Base-by-base conservation (phyloP, 2,888 invertebrate species). In the Teinopalpus imperialis region DNA sequence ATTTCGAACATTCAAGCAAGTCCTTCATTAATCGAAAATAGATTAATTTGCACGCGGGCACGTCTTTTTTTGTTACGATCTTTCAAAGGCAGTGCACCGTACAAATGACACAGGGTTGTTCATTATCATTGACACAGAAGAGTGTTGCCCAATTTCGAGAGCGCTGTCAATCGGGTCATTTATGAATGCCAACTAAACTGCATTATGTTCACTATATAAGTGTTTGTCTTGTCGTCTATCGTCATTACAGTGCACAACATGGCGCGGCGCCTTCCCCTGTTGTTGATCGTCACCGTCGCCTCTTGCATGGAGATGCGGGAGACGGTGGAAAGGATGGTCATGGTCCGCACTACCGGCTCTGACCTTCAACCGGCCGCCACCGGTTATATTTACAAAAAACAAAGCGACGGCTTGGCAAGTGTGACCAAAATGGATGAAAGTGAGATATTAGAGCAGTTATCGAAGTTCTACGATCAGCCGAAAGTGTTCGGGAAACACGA, bases 341-440 rank as follows among this genome's bases (percentile, higher is more conserved):
- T 91, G 77, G 88, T 90, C 26, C 81, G 90, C 41, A 90, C 88
- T 45, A 82, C 89, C 0, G 88, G 90, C 27, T 89, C 90, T 2
- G 92, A 92, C 65, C 87, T 91, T 21, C 90, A 90, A 50, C 89
- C 90, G 0, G 91, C 91, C 0, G 91, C 91, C 0, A 89, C 90
- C 0, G 92, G 91, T 0, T 92, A 90, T 66, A 83, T 90, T 23
- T 90, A 90, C 65, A 86, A 86, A 53, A 89, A 89, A 59, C 80
- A 85, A 43, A 80, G 73, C 48, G 76, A 87, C 24, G 86, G 89
- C 0, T 83, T 87, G 0, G 83, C 77, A 1, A 86, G 83, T 52
- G 87, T 90, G 34, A 70, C 86, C 10, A 73, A 85, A 59, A 78
- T 90, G 75, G 83, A 79, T 16, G 85, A 82, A 43, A 77, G 71